Evolutionary conservation across 2,113 vertebrate genomes (phyloP), one percentile per base, ranked within the genome.

Genomic region (Mesembrinibis cayennensis): DNA sequence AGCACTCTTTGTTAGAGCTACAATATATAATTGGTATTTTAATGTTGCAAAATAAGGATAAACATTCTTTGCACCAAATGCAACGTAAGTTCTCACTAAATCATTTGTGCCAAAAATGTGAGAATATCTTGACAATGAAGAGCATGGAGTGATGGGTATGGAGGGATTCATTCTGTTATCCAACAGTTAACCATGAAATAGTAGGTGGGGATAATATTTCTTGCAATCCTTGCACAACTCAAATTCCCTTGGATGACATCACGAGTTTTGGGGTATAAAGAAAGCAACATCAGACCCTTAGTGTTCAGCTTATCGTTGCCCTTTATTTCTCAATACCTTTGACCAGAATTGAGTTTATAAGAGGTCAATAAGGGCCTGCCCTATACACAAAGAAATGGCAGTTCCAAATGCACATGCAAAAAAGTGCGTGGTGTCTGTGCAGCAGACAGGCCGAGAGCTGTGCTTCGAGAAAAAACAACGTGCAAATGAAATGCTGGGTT

Each of bases 51-150:
- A 85, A 82, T 49, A 85, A 80, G 29, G 40, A 90, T 74, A 82
- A 97, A 86, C 45, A 88, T 94, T 95, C 61, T 96, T 97, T 98
- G 83, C 72, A 96, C 86, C 88, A 97, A 97, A 94, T 96, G 86
- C 92, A 97, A 90, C 73, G 9, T n/a, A 59, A 55, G 47, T 58
- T 91, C 88, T 97, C 73, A 92, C 88, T 90, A 97, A 97, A 95
- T 97, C 97, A 98, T 98, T 98, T 98, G 97, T 98, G 98, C 97
- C 98, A 98, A 98, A 98, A 98, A 87, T 5, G 50, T 96, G 94
- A 97, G 66, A 96, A 36, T 95, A 95, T 98, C 87, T 97, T 52
- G 85, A 96, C 93, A 98, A 98, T 98, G 98, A 96, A 96, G 86
- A 97, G 97, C 98, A 97, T 97, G 98, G 91, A 93, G 96, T 96